phyloP scores from a whole-genome alignment of 2,797 vertebrate genomes.

The Sebastes oblongus region DNA sequence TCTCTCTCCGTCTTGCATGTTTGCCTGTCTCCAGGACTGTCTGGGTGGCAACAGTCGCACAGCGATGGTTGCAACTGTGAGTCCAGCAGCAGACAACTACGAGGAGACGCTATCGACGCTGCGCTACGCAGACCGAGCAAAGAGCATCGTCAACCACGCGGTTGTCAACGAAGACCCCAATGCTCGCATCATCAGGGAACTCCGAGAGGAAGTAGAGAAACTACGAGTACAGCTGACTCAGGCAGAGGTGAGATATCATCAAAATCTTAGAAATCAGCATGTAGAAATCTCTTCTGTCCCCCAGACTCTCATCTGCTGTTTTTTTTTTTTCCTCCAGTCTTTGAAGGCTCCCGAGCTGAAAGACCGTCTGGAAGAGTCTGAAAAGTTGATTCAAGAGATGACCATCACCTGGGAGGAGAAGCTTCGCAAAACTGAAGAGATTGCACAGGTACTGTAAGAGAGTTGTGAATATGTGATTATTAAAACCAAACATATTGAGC shows the following conservation, averaged over 20 bases:
- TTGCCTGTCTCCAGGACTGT: conserved; percentile 85
- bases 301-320: background rate
- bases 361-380: conserved; percentile 87
- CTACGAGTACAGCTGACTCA: conserved; percentile 85
- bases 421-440: conserved; percentile 88
- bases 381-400: conserved; percentile 91
- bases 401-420: conserved; percentile 93
- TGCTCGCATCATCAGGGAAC: conserved; percentile 90
- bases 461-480: background rate
- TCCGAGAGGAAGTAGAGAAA: conserved; percentile 91
- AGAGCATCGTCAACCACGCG: conserved; percentile 91
- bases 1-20: background rate
- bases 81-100: conserved; percentile 94
- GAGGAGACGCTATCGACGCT: conserved; percentile 96
- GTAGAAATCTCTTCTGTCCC: background rate
- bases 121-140: conserved; percentile 88
- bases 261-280: accelerated
- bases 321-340: conserved; percentile 50
- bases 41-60: conserved; percentile 97
- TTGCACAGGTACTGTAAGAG: conserved; percentile 86
- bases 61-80: conserved; percentile 97
- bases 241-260: conserved; percentile 67
- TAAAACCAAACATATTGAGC: background rate
- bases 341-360: conserved; percentile 82
- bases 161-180: conserved; percentile 93